Conservation (phyloP, 2,797 vertebrate species). For the Catostomus latipinnis region DNA sequence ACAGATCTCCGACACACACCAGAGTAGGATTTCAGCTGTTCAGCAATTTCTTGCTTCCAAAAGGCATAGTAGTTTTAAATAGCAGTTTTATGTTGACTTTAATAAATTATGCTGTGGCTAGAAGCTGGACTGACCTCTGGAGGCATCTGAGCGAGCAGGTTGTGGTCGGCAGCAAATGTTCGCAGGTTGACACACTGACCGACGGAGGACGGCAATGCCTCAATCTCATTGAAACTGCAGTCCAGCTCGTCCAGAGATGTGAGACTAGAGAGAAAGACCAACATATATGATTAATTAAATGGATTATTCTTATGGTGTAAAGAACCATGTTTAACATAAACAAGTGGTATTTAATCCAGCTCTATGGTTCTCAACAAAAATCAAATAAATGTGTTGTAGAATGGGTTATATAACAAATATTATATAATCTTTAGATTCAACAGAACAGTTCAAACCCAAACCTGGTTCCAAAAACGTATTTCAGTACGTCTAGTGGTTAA, state of each 20-base stretch:
- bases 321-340: neutral
- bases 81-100: no score
- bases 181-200: constrained; percentile 89
- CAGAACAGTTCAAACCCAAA: neutral
- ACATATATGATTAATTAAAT: neutral
- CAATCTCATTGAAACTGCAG: constrained; percentile 98
- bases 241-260: constrained; percentile 90
- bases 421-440: neutral
- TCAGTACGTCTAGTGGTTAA: neutral
- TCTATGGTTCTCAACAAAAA: neutral
- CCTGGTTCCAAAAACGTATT: neutral
- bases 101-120: neutral
- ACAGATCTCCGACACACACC: no score
- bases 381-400: neutral
- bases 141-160: constrained; percentile 91
- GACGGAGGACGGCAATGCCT: constrained; percentile 88
- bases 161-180: constrained; percentile 97
- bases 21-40: no score
- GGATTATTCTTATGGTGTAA: neutral
- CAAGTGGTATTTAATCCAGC: neutral
- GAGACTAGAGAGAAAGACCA: constrained; percentile 75
- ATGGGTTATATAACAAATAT: neutral
- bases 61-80: no score
- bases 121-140: constrained; percentile 81
- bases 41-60: no score